Percentiles rank a stretch among this genome's conserved stretches.
Evolutionary conservation across 2,888 invertebrate species (phyloP).

Genomic region (Temnothorax unifasciatus): DNA sequence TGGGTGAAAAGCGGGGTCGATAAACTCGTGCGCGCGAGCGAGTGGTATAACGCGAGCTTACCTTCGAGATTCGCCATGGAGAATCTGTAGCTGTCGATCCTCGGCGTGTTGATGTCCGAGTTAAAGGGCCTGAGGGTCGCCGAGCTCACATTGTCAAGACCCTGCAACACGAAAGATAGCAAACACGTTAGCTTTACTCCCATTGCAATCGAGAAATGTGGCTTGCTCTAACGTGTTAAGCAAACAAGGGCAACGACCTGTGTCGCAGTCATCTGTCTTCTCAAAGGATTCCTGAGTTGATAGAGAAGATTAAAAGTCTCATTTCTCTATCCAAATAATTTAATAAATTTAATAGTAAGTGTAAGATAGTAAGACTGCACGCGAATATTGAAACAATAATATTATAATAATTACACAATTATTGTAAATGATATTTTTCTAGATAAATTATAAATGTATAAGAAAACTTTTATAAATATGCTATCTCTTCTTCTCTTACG

Average conservation of each 20-base stretch:
- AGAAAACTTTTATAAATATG: not conserved
- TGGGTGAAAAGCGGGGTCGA: constrained; percentile 15
- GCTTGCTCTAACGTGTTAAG: not conserved
- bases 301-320: not conserved
- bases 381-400: not conserved
- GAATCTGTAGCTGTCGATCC: constrained; percentile 96
- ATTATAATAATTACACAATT: not conserved
- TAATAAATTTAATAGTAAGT: not conserved
- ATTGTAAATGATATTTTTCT: not conserved
- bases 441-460: not conserved
- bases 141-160: constrained; percentile 89
- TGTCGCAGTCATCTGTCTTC: not conserved
- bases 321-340: not conserved
- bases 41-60: constrained; percentile 78
- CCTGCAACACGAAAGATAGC: constrained; percentile 88
- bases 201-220: constrained; percentile 1
- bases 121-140: constrained; percentile 89
- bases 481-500: not conserved
- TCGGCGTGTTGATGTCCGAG: constrained; percentile 92
- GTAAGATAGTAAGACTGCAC: not conserved
- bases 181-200: constrained; percentile 2
- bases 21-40: not conserved
- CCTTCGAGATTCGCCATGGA: constrained; percentile 98
- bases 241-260: constrained; percentile 25
- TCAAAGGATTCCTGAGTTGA: not conserved